phyloP scores from a whole-genome alignment of 2,113 vertebrate genomes.

The Hydrochoerus hydrochaeris region DNA sequence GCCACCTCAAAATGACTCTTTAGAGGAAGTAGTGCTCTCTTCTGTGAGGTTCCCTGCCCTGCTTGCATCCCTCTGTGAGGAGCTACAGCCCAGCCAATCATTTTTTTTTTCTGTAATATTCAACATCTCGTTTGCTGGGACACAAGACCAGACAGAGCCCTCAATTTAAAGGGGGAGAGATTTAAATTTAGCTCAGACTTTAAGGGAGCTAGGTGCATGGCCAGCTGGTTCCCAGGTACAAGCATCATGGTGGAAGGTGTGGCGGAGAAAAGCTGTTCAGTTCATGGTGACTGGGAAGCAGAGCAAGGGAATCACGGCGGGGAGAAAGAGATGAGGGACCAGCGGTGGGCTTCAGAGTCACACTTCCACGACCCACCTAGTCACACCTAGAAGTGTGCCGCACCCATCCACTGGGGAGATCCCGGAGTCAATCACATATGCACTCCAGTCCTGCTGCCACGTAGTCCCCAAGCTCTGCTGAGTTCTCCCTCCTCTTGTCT shows the following conservation, averaged over 20 bases:
- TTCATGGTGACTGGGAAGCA: neutral
- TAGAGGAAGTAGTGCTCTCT: neutral
- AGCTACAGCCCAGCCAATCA: rapidly evolving
- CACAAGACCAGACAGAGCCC: neutral
- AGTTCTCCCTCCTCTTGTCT: neutral
- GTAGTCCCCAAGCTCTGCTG: neutral
- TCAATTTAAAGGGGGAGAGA: neutral
- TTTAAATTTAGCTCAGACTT: neutral
- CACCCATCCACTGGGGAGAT: neutral
- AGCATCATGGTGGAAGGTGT: neutral
- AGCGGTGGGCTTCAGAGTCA: neutral
- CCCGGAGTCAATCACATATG: too few species aligned
- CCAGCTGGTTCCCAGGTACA: neutral
- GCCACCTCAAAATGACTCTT: neutral
- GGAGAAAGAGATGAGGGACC: neutral
- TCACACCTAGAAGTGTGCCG: neutral
- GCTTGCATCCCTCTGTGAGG: neutral
- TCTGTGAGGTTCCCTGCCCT: neutral
- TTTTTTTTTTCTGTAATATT: neutral
- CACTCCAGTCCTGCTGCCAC: neutral
- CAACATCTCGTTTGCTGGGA: neutral
- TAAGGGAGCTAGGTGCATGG: neutral
- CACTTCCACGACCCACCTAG: neutral
- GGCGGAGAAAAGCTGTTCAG: neutral
- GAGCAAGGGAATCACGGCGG: neutral